A percentile compares a stretch with the other conserved stretches of the same genome.
Conservation (phyloP, 2,113 vertebrate species). For the Paracanthobrama guichenoti region DNA sequence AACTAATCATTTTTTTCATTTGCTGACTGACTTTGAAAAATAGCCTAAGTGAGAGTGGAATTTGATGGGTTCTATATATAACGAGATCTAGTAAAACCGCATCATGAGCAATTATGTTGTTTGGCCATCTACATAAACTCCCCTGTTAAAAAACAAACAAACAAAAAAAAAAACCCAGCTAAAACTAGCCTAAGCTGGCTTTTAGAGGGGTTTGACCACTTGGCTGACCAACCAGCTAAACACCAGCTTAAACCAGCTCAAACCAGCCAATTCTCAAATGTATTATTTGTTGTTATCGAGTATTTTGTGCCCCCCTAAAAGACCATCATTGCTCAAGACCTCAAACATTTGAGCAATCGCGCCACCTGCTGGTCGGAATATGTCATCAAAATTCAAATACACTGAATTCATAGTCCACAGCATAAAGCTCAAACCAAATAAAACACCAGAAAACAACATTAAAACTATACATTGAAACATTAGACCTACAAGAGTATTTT, state of each 20-base stretch:
- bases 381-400: background rate
- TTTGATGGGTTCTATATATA: background rate
- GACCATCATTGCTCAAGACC: background rate
- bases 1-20: conserved; percentile 11
- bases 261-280: background rate
- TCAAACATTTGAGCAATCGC: conserved; percentile 30
- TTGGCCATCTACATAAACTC: background rate
- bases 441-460: background rate
- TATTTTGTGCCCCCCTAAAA: background rate
- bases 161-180: no score
- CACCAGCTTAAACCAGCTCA: no score
- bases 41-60: background rate
- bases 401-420: background rate
- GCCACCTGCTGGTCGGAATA: conserved; percentile 38
- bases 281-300: background rate
- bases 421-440: background rate
- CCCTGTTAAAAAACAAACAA: no score
- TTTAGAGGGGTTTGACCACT: no score
- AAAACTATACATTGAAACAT: background rate
- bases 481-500: background rate
- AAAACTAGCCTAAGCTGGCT: no score
- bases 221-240: no score
- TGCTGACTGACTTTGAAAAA: background rate
- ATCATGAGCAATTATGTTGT: background rate
- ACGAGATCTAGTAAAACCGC: background rate